A percentile compares a stretch with the other conserved stretches of the same genome.
phyloP scores from a whole-genome alignment of 2,113 vertebrate genomes.

The Scalopus aquaticus region DNA sequence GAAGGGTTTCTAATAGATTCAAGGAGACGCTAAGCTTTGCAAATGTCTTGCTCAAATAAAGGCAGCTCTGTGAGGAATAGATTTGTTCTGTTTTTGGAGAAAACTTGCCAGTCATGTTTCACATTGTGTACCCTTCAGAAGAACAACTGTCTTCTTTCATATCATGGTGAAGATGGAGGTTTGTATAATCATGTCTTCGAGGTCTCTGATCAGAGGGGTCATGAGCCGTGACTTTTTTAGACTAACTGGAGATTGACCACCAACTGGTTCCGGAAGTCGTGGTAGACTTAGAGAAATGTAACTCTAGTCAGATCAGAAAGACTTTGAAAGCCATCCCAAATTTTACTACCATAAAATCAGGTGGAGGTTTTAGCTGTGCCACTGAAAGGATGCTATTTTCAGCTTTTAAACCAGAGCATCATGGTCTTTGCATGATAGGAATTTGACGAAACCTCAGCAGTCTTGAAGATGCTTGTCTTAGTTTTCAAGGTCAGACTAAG shows the following conservation, averaged over 20 bases:
- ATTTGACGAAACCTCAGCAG: constrained; percentile 72
- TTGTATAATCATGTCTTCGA: constrained; percentile 50
- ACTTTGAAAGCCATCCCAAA: constrained; percentile 66
- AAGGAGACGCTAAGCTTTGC: constrained; percentile 84
- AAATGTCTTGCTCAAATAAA: constrained; percentile 85
- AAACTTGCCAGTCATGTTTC: constrained; percentile 82
- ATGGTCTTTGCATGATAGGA: constrained; percentile 80
- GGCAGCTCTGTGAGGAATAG: constrained; percentile 85
- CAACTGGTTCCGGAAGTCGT: constrained; percentile 68
- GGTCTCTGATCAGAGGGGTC: constrained; percentile 64
- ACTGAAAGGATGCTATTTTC: constrained; percentile 69
- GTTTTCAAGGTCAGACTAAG: constrained; percentile 78
- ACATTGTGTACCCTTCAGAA: constrained; percentile 80
- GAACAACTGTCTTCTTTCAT: constrained; percentile 82
- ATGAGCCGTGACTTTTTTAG: constrained; percentile 71
- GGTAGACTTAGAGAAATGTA: constrained; percentile 70
- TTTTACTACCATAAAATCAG: constrained; percentile 74
- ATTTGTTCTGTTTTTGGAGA: constrained; percentile 86
- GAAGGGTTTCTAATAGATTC: constrained; percentile 87
- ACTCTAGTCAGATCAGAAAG: constrained; percentile 73
- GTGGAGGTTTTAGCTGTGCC: constrained; percentile 68
- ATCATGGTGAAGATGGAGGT: constrained; percentile 8
- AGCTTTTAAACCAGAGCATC: constrained; percentile 58
- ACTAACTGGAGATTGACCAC: constrained; percentile 74
- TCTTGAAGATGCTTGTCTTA: constrained; percentile 71